These are phyloP conservation scores for Melipona quadrifasciata DNA, from an alignment of 1,140 invertebrate species.

Conservation along the genomic window DNA sequence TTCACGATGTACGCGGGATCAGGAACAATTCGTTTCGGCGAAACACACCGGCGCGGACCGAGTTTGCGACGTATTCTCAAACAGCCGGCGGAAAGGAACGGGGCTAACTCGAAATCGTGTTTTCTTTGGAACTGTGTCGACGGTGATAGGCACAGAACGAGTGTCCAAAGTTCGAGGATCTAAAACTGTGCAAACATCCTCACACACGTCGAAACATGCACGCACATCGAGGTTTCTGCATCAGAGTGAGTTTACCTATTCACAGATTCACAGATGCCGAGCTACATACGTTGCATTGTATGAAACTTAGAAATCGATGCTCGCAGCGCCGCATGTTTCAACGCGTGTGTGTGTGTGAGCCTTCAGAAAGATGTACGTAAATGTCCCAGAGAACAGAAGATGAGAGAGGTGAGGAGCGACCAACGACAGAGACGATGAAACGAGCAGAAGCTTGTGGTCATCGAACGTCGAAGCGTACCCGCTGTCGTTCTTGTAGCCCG, in stretches of 20 bases:
- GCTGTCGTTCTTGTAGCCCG: constrained; percentile 80
- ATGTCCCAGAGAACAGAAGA: background rate
- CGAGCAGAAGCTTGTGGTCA: background rate
- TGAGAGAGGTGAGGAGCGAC: background rate
- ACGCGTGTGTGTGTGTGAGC: too few relatives aligned
- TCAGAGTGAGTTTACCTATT: too few relatives aligned
- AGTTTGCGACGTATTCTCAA: background rate
- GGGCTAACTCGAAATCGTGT: background rate
- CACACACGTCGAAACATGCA: too few relatives aligned
- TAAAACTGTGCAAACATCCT: background rate
- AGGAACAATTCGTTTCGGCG: constrained; percentile 4
- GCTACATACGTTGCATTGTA: background rate
- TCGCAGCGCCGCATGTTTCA: too few relatives aligned
- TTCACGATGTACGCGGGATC: too few relatives aligned
- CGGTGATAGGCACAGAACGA: background rate
- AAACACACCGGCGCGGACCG: background rate
- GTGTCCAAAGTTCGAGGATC: background rate
- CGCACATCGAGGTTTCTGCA: too few relatives aligned
- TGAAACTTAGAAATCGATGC: background rate
- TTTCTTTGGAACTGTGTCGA: background rate
- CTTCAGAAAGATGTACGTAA: background rate
- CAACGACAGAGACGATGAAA: background rate
- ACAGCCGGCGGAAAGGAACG: too few relatives aligned
- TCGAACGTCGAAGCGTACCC: constrained; percentile 68
- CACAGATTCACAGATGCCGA: too few relatives aligned